Evolutionary conservation across 2,113 vertebrate genomes (phyloP).

Genomic region (Trichechus manatus): DNA sequence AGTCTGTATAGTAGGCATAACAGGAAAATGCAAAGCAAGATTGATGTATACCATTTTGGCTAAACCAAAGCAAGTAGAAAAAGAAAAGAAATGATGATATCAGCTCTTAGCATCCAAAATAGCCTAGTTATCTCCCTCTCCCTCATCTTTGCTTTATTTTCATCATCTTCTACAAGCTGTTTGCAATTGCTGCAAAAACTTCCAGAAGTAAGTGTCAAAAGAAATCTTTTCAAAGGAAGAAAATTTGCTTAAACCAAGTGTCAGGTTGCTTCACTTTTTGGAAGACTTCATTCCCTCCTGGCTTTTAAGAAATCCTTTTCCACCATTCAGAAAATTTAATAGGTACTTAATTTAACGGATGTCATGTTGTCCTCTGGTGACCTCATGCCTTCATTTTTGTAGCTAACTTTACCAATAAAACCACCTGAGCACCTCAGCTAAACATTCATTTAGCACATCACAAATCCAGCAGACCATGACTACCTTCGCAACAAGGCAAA

Average conservation of each 20-base stretch:
- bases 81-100: conserved; percentile 74
- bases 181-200: conserved; percentile 72
- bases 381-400: conserved; percentile 75
- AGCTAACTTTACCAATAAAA: conserved; percentile 85
- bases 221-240: conserved; percentile 66
- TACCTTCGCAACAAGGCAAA: conserved; percentile 72
- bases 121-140: conserved; percentile 69
- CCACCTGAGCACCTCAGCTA: conserved; percentile 74
- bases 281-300: conserved; percentile 19
- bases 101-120: conserved; percentile 71
- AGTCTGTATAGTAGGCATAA: conserved; percentile 34
- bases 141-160: conserved; percentile 76
- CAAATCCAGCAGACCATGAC: conserved; percentile 77
- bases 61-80: conserved; percentile 68
- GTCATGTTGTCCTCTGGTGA: conserved; percentile 79
- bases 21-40: conserved; percentile 62
- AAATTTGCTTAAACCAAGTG: conserved; percentile 61
- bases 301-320: conserved; percentile 71
- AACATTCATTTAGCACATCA: conserved; percentile 76
- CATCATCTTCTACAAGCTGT: conserved; percentile 74
- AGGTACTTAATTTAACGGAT: conserved; percentile 81
- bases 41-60: conserved; percentile 54
- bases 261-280: conserved; percentile 66
- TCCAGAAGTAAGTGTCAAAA: conserved; percentile 70
- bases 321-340: conserved; percentile 73